Evolutionary conservation across 2,888 invertebrate species (phyloP), one percentile per base, ranked within the genome.

Genomic region (Merodon equestris): DNA sequence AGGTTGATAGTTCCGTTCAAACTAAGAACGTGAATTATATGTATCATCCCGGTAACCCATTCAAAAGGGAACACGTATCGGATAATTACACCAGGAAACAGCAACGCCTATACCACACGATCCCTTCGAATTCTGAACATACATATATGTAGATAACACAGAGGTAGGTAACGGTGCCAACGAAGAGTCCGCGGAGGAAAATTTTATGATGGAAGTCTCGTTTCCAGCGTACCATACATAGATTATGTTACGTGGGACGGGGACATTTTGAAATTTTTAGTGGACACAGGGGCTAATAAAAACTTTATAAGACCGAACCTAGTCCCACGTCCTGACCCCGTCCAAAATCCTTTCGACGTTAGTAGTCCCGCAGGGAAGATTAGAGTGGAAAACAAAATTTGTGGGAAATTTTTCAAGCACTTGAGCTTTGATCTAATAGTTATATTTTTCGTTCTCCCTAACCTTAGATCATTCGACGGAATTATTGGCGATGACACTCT

Each of bases 401-500:
- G 48, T 17, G 42, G 61, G 1, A 64, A 47, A 47, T 64, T 64
- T 19, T 64, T 64, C 38, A 34, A 36, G 10, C 47, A 17, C 13
- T 10, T 64, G 34, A 36, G 64, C 36, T 54, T 45, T 34, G 9
- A 45, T 19, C n/a, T 38, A 13, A 34, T 36, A 13, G 13, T 63
- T 1, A 63, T 1, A 51, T 15, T 17, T 3, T 61, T 0, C 19
- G 42, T 13, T 61, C 61, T 0, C 27, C 42, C 9, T 50, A 61
- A n/a, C n/a, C n/a, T 36, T 40, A 42, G 1, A 42, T 61, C 5
- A 51, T 61, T n/a, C n/a, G n/a, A n/a, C n/a, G n/a, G n/a, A n/a
- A n/a, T n/a, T n/a, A n/a, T n/a, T n/a, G n/a, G n/a, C 15, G 48
- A 60, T 19, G 60, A 60, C 7, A 48, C 60, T 7, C 34, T 60